These are phyloP conservation scores for Drosophila fulvimacula DNA, from an alignment of 2,888 invertebrate species.

Conservation along the genomic window DNA sequence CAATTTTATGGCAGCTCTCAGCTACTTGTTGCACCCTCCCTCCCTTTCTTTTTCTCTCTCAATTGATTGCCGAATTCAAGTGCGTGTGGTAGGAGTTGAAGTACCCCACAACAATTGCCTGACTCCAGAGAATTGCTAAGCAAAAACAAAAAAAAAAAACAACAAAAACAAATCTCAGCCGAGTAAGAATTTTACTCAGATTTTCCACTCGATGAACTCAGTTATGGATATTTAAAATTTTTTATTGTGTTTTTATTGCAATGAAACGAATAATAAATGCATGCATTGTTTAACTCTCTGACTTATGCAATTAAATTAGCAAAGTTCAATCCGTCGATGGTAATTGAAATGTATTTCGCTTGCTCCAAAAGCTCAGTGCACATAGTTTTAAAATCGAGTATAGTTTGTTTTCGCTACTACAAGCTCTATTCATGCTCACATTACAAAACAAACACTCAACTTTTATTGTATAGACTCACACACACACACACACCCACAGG, in stretches of 20 bases:
- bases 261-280: background rate
- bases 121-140: background rate
- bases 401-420: conserved; percentile 1
- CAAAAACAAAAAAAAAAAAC: too few relatives aligned
- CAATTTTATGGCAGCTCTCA: conserved; percentile 45
- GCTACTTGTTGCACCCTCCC: conserved; percentile 65
- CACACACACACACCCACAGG: conserved; percentile 1
- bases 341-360: conserved; percentile 1
- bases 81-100: background rate
- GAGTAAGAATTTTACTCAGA: background rate
- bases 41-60: background rate
- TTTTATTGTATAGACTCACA: conserved; percentile 8
- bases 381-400: conserved; percentile 6
- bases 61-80: conserved; percentile 3
- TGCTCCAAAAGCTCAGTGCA: conserved; percentile 1
- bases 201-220: background rate
- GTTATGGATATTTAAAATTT: background rate
- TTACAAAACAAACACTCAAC: conserved; percentile 13
- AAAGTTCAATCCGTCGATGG: background rate
- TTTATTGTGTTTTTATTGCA: background rate
- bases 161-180: too few relatives aligned
- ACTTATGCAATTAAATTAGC: background rate
- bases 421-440: conserved; percentile 13
- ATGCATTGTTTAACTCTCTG: background rate
- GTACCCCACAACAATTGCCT: background rate